Evolutionary conservation across 1,140 invertebrate species (phyloP).

Genomic region (Rhyacophila brunnea): DNA sequence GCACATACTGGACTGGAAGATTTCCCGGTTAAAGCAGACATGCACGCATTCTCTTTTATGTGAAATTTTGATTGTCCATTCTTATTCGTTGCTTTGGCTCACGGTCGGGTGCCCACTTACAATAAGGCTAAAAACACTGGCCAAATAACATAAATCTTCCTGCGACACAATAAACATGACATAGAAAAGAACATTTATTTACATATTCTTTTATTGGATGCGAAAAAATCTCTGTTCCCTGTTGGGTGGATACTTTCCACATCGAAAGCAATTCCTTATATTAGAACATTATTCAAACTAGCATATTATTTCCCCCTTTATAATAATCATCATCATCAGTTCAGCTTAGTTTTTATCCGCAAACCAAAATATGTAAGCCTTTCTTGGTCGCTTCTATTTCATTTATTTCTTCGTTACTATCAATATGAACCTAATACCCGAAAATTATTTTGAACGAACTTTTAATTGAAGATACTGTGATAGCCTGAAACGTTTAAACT

Average conservation of each 20-base stretch:
- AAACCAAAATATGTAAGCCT: too few relatives aligned
- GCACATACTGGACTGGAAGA: constrained; percentile 1
- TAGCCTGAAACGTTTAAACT: too few relatives aligned
- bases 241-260: not conserved
- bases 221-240: not conserved
- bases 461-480: too few relatives aligned
- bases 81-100: constrained; percentile 16
- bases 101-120: constrained; percentile 5
- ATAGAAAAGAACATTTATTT: not conserved
- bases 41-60: constrained; percentile 15
- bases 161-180: not conserved
- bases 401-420: too few relatives aligned
- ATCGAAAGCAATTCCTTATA: too few relatives aligned
- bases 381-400: too few relatives aligned
- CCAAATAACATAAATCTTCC: constrained; percentile 10
- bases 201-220: not conserved
- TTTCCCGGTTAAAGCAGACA: not conserved
- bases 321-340: too few relatives aligned
- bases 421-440: too few relatives aligned
- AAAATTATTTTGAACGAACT: too few relatives aligned
- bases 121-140: constrained; percentile 3
- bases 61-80: constrained; percentile 23
- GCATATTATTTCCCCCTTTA: too few relatives aligned
- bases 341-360: too few relatives aligned
- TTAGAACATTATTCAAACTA: too few relatives aligned